Conservation (phyloP, 2,888 invertebrate genomes). For the Clepsis dumicolana region DNA sequence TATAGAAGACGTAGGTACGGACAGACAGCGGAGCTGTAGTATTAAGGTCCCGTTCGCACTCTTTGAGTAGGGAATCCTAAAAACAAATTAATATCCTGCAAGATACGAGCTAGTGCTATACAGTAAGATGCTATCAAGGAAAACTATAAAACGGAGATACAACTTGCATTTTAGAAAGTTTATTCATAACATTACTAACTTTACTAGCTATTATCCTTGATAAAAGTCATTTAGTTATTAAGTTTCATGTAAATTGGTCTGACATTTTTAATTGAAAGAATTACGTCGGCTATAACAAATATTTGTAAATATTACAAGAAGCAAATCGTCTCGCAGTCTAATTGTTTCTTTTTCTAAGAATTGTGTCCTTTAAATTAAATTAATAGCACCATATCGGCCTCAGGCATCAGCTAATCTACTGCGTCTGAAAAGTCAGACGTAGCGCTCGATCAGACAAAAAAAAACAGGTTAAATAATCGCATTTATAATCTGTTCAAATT, state of each 20-base stretch:
- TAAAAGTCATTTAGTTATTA: not conserved
- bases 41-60: no score
- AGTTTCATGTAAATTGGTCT: not conserved
- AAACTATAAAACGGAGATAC: not conserved
- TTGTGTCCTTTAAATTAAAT: not conserved
- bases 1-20: no score
- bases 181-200: not conserved
- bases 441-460: conserved; percentile 2
- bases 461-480: conserved; percentile 5
- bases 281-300: not conserved
- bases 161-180: conserved; percentile 7
- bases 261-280: not conserved
- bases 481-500: conserved; percentile 13
- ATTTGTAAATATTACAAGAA: not conserved
- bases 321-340: not conserved
- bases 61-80: no score
- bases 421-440: not conserved
- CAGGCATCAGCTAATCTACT: not conserved
- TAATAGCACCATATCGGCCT: not conserved
- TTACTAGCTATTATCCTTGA: conserved; percentile 1
- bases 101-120: not conserved
- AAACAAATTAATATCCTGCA: not conserved
- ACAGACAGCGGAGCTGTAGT: no score
- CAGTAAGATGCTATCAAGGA: not conserved
- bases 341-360: not conserved